phyloP scores from a whole-genome alignment of 2,888 invertebrate species.

The Melangyna quadrimaculata region DNA sequence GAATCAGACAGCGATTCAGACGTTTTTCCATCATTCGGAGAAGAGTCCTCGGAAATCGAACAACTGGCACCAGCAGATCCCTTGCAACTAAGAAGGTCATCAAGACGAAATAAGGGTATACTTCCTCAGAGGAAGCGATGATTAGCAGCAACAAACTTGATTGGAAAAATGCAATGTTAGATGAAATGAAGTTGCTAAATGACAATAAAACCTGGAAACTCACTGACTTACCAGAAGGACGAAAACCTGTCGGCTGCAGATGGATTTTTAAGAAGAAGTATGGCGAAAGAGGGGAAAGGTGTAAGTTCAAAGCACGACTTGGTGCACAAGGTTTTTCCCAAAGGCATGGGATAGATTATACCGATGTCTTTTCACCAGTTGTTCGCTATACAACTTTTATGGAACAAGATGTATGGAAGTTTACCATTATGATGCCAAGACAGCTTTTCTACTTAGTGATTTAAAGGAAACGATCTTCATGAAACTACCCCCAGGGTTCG shows the following conservation, averaged over 20 bases:
- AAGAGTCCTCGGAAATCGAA: too few relatives aligned
- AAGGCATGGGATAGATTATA: conserved; percentile 20
- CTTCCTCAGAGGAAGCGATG: neutral
- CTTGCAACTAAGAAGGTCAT: neutral
- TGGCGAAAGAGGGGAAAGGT: neutral
- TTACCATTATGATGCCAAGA: too few relatives aligned
- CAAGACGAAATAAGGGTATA: neutral
- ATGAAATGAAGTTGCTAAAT: neutral
- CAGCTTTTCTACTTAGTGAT: too few relatives aligned
- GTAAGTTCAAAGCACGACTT: conserved; percentile 4
- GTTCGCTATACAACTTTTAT: neutral
- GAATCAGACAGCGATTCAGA: too few relatives aligned
- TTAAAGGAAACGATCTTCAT: too few relatives aligned
- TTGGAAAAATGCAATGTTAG: neutral
- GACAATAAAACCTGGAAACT: neutral
- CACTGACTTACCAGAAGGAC: neutral
- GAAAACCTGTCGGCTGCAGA: neutral
- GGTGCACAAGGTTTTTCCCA: conserved; percentile 33
- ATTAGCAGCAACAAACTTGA: neutral
- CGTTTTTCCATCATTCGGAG: too few relatives aligned
- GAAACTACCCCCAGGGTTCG: too few relatives aligned
- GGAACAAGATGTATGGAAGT: neutral
- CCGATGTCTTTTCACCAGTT: neutral
- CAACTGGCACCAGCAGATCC: too few relatives aligned
- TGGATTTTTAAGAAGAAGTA: neutral